A percentile compares a stretch with the other conserved stretches of the same genome.
phyloP scores from a whole-genome alignment of 2,113 vertebrate species.

The Nothocercus julius region DNA sequence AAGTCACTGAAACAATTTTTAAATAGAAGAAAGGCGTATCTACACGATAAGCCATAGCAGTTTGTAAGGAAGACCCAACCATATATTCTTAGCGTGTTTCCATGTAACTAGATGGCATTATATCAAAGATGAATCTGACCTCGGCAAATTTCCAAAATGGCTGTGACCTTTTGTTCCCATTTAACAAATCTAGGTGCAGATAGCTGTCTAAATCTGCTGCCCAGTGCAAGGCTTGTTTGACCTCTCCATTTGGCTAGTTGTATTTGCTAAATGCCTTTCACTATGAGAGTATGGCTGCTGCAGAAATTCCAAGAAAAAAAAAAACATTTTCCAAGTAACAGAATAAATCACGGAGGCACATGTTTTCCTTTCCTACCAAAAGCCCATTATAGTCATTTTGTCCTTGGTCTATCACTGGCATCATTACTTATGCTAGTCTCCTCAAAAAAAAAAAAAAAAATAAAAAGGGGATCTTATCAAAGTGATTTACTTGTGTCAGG shows the following conservation, averaged over 20 bases:
- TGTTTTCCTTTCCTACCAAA: slow-evolving; percentile 56
- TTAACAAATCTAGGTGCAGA: background rate
- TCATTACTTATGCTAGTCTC: slow-evolving; percentile 75
- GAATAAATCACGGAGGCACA: slow-evolving; percentile 42
- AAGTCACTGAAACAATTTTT: slow-evolving; percentile 42
- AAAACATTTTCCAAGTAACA: slow-evolving; percentile 31
- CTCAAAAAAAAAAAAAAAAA: slow-evolving; percentile 43
- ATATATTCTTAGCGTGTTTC: background rate
- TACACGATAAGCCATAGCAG: background rate
- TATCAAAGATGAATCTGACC: background rate
- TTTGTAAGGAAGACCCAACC: slow-evolving; percentile 42
- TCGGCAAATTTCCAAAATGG: slow-evolving; percentile 12
- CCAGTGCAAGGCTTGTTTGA: background rate
- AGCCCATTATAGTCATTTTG: slow-evolving; percentile 70
- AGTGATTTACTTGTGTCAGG: slow-evolving; percentile 81
- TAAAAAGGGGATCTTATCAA: slow-evolving; percentile 73
- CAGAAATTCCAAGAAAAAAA: slow-evolving; percentile 56
- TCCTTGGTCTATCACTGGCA: slow-evolving; percentile 72
- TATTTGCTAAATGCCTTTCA: background rate
- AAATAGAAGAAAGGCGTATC: slow-evolving; percentile 41
- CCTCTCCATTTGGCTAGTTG: background rate
- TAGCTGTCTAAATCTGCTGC: background rate
- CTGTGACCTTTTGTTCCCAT: background rate
- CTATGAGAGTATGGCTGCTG: background rate
- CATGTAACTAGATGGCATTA: slow-evolving; percentile 38